Evolutionary conservation across 2,113 vertebrate species (phyloP).

Genomic region (Poeciliopsis turrubarensis): DNA sequence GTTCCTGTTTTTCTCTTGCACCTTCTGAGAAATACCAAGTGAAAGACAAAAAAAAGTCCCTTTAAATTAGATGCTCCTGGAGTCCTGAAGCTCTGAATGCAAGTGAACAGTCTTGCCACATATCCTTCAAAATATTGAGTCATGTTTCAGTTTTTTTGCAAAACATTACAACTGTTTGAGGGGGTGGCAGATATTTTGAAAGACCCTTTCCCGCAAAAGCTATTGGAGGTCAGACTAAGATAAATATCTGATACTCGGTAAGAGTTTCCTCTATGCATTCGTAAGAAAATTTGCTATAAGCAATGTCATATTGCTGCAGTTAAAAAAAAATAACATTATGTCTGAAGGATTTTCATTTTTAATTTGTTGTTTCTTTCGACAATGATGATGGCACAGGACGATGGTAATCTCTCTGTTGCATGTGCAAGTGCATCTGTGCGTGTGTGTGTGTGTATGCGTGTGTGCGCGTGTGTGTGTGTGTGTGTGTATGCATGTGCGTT

Average conservation of each 20-base stretch:
- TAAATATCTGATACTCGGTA: slow-evolving; percentile 16
- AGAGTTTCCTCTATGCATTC: background rate
- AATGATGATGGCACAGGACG: slow-evolving; percentile 20
- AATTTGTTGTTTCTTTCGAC: background rate
- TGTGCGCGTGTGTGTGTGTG: background rate
- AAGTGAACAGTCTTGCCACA: slow-evolving; percentile 59
- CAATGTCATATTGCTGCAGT: background rate
- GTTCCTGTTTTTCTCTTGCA: slow-evolving; percentile 77
- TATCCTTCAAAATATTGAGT: slow-evolving; percentile 45
- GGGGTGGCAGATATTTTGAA: slow-evolving; percentile 50
- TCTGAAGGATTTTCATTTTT: background rate
- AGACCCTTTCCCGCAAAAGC: slow-evolving; percentile 54
- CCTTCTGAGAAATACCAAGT: slow-evolving; percentile 59
- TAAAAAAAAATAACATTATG: background rate
- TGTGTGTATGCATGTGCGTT: slow-evolving; percentile 17
- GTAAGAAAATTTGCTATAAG: background rate
- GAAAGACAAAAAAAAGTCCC: slow-evolving; percentile 30
- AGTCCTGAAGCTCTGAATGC: slow-evolving; percentile 25
- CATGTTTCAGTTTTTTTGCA: slow-evolving; percentile 14
- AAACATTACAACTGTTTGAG: slow-evolving; percentile 29
- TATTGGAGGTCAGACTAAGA: slow-evolving; percentile 23
- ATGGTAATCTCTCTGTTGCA: slow-evolving; percentile 24
- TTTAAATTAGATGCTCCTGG: slow-evolving; percentile 40
- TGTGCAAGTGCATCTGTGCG: slow-evolving; percentile 19
- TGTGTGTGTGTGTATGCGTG: slow-evolving; percentile 9